These are phyloP conservation scores for Ctenosaura bakeri DNA, from an alignment of 2,797 vertebrate species.

Conservation along the genomic window DNA sequence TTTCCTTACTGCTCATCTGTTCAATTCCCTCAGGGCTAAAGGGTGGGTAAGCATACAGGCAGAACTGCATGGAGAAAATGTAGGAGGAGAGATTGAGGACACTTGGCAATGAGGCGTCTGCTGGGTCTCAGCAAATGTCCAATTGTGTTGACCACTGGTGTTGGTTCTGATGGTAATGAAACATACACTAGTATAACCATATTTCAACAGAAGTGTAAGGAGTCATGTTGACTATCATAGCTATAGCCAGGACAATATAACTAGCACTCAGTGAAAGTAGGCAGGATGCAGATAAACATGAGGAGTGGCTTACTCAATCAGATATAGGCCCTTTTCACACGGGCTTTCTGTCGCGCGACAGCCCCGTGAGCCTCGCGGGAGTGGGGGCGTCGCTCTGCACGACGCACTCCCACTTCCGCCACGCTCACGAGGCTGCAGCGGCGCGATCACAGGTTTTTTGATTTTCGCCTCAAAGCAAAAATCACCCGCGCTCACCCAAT, in stretches of 20 bases:
- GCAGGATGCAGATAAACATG: not conserved
- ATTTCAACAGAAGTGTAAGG: not conserved
- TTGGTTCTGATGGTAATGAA: not conserved
- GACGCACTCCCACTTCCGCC: no score
- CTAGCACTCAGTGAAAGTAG: not conserved
- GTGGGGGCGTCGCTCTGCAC: no score
- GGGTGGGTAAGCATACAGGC: not conserved
- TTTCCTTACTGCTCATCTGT: not conserved
- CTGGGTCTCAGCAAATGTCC: not conserved
- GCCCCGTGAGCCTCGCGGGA: no score
- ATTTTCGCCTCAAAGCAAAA: no score
- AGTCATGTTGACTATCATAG: not conserved
- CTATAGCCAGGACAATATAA: not conserved
- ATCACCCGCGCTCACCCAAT: no score
- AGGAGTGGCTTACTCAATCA: not conserved
- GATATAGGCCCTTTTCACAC: no score
- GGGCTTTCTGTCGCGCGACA: no score
- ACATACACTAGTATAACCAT: not conserved
- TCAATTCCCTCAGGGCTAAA: not conserved
- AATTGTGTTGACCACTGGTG: not conserved
- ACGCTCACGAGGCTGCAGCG: no score
- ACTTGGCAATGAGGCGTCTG: not conserved
- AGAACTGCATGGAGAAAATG: not conserved
- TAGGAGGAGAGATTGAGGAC: not conserved
- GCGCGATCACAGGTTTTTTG: no score